Conservation (phyloP, 1,140 invertebrate genomes). For the Thalassaphorura encarpata region DNA sequence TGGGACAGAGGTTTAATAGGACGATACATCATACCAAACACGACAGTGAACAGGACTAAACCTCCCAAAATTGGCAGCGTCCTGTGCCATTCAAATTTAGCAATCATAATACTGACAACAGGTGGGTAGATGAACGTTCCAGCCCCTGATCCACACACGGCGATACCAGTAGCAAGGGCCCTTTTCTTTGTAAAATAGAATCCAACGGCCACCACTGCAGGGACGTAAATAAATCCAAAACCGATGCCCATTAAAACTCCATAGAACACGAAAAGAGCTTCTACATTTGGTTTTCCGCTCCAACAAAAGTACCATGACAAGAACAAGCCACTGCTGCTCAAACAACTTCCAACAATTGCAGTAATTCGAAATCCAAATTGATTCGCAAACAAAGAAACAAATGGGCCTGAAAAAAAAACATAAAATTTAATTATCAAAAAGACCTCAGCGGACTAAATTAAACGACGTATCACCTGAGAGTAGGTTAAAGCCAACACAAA, state of each 20-base stretch:
- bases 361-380: constrained; percentile 80
- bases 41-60: background rate
- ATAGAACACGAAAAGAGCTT: constrained; percentile 16
- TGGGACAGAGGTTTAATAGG: background rate
- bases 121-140: constrained; percentile 38
- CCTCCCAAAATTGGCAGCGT: background rate
- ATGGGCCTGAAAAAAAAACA: constrained; percentile 56
- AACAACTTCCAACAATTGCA: constrained; percentile 69
- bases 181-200: constrained; percentile 89
- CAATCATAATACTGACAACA: background rate
- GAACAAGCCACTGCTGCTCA: constrained; percentile 45
- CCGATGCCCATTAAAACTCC: constrained; percentile 47
- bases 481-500: constrained; percentile 86
- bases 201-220: constrained; percentile 77
- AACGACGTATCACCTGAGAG: constrained; percentile 69
- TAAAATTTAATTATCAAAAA: background rate
- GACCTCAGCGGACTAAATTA: too few species aligned
- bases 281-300: constrained; percentile 11
- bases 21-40: background rate
- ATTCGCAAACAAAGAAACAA: constrained; percentile 76
- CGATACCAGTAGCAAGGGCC: constrained; percentile 51
- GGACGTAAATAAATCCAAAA: constrained; percentile 72
- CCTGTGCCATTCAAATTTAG: background rate
- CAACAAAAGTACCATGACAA: constrained; percentile 14
- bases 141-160: constrained; percentile 87